Evolutionary conservation across 2,113 vertebrate species (phyloP).

Genomic region (Rana temporaria): DNA sequence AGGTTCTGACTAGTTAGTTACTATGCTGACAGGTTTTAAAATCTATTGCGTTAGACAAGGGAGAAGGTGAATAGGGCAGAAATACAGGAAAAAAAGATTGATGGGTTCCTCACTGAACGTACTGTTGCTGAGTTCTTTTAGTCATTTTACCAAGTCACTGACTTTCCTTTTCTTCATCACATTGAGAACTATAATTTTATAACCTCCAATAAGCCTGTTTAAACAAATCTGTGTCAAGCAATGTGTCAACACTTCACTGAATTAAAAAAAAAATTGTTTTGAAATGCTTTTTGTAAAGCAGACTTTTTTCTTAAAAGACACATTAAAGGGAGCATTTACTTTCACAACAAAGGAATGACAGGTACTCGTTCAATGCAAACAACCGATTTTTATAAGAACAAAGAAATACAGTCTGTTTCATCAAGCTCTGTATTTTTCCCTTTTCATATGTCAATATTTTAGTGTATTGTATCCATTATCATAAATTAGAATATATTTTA

Average conservation of each 20-base stretch:
- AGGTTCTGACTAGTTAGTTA: constrained; percentile 73
- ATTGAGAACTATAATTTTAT: constrained; percentile 72
- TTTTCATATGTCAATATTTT: background rate
- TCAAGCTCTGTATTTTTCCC: background rate
- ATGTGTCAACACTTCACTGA: constrained; percentile 81
- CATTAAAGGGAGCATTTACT: constrained; percentile 81
- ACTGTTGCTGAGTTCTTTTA: constrained; percentile 73
- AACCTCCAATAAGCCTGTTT: constrained; percentile 77
- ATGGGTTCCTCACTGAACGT: constrained; percentile 72
- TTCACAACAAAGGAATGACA: constrained; percentile 70
- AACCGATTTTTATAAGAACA: background rate
- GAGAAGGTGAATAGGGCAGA: constrained; percentile 75
- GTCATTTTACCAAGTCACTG: constrained; percentile 71
- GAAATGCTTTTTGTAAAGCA: constrained; percentile 76
- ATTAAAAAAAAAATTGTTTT: constrained; percentile 77
- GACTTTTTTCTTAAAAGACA: constrained; percentile 78
- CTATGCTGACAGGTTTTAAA: constrained; percentile 77
- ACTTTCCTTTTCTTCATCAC: constrained; percentile 62
- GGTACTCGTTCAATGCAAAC: constrained; percentile 70
- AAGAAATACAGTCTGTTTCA: background rate
- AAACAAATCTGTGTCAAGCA: constrained; percentile 76
- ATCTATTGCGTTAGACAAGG: constrained; percentile 74
- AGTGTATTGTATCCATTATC: too few relatives aligned
- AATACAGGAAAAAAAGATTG: constrained; percentile 81
- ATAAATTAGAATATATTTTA: too few relatives aligned